These are phyloP conservation scores for Tarsius wallacei DNA, from an alignment of 2,797 vertebrate genomes.

Conservation along the genomic window DNA sequence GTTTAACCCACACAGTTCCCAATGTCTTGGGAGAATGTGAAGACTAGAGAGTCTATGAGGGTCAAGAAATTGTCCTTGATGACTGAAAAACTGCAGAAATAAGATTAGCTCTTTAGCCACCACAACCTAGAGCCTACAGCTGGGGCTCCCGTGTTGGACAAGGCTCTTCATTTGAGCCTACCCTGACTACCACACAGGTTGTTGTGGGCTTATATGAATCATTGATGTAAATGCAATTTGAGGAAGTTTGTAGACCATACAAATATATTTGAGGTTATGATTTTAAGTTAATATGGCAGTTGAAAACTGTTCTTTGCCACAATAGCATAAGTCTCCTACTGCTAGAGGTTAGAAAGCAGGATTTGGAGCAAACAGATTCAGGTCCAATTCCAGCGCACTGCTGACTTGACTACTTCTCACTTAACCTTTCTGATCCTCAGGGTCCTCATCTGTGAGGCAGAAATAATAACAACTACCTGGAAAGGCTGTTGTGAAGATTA, in stretches of 20 bases:
- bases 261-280: conserved; percentile 28
- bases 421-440: background rate
- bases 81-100: background rate
- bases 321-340: background rate
- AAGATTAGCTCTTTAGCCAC: background rate
- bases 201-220: background rate
- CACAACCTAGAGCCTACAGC: background rate
- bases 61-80: background rate
- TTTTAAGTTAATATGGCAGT: conserved; percentile 35
- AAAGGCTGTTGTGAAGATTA: conserved; percentile 16
- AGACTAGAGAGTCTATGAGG: background rate
- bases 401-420: background rate
- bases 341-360: background rate
- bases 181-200: background rate
- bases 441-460: conserved; percentile 3
- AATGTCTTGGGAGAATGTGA: background rate
- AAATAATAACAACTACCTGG: background rate
- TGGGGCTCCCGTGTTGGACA: background rate
- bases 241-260: conserved; percentile 25
- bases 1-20: background rate
- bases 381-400: background rate
- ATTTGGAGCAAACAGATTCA: background rate
- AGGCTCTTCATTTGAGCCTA: conserved; percentile 7
- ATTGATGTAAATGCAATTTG: conserved; percentile 1
- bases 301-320: conserved; percentile 26